A percentile compares a stretch with the other conserved stretches of the same genome.
Conservation (phyloP, 2,797 vertebrate genomes). For the Sebastes vulpes region DNA sequence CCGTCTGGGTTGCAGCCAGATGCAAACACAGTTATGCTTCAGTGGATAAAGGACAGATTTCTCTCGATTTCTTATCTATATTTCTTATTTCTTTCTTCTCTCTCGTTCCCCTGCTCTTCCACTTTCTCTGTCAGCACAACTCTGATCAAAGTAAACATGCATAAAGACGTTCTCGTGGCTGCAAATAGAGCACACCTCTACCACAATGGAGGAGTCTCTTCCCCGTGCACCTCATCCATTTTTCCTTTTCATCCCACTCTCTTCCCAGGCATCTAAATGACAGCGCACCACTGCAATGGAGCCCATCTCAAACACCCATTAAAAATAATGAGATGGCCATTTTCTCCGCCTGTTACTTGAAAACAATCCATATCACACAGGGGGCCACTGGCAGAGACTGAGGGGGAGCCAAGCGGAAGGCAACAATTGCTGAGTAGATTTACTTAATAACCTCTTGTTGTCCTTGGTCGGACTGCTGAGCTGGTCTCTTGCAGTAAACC, state of each 20-base stretch:
- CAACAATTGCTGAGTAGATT: slow-evolving; percentile 73
- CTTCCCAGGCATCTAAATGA: slow-evolving; percentile 69
- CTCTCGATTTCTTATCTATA: neutral
- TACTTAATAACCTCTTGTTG: slow-evolving; percentile 80
- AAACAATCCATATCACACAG: slow-evolving; percentile 81
- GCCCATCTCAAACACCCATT: slow-evolving; percentile 82
- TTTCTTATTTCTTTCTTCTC: neutral
- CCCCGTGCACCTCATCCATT: slow-evolving; percentile 44
- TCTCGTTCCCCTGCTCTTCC: neutral
- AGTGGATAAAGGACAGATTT: neutral
- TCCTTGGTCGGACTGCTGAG: slow-evolving; percentile 66
- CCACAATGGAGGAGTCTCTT: slow-evolving; percentile 34
- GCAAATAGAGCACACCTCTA: slow-evolving; percentile 23
- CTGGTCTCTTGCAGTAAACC: slow-evolving; percentile 51
- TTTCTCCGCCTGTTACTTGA: slow-evolving; percentile 80
- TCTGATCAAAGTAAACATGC: slow-evolving; percentile 65
- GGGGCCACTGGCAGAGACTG: slow-evolving; percentile 51
- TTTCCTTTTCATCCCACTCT: slow-evolving; percentile 64
- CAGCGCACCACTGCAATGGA: slow-evolving; percentile 61
- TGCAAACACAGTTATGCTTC: slow-evolving; percentile 49
- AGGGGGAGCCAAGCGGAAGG: slow-evolving; percentile 57
- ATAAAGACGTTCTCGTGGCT: slow-evolving; percentile 44
- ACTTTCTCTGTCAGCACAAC: neutral
- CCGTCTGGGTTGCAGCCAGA: slow-evolving; percentile 55
- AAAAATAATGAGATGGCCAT: slow-evolving; percentile 86